Evolutionary conservation across 2,113 vertebrate genomes (phyloP), one percentile per base, ranked within the genome.

Genomic region (Amphilophus citrinellus): DNA sequence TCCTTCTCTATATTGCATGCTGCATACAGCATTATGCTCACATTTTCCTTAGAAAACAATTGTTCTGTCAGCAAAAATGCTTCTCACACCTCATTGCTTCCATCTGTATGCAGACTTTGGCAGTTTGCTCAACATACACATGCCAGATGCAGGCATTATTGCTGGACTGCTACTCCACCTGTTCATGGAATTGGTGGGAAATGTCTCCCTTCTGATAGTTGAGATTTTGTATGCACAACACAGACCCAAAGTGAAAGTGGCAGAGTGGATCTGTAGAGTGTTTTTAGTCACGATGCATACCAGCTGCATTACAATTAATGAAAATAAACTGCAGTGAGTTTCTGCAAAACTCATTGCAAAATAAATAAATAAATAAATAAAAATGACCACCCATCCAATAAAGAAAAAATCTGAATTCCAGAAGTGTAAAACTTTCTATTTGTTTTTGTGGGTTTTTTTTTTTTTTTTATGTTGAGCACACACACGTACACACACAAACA

Each of bases 71-170:
- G 87, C 91, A 91, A 85, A 92, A 88, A 86, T 35, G 24, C 77
- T 39, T 66, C 87, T 80, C 63, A 59, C 90, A 90, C 82, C 85
- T 92, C 90, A 87, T 85, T 91, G 91, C 89, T 83, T 86, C 92
- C 93, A 91, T 94, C 92, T 94, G 92, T 44, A 79, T 61, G 8
- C 30, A 59, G 61, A 83, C 80, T 83, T 86, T 65, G 85, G 82
- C 87, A 76, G 87, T 92, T 91, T 91, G 88, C 84, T 85, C n/a
- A 42, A 85, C 93, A 79, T 80, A 61, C 84, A 82, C 59, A 66
- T 85, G 87, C 79, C 93, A 94, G 89, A 87, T 93, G 91, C 82
- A 80, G 68, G 44, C 62, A 86, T 91, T 91, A 92, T 60, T 78
- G 79, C 82, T 75, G 91, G 77, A 83, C 79, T 63, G 62, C 32